Percentiles rank a stretch among this genome's conserved stretches.
phyloP scores from a whole-genome alignment of 2,888 invertebrate genomes.

The Drosophila multiciliata region DNA sequence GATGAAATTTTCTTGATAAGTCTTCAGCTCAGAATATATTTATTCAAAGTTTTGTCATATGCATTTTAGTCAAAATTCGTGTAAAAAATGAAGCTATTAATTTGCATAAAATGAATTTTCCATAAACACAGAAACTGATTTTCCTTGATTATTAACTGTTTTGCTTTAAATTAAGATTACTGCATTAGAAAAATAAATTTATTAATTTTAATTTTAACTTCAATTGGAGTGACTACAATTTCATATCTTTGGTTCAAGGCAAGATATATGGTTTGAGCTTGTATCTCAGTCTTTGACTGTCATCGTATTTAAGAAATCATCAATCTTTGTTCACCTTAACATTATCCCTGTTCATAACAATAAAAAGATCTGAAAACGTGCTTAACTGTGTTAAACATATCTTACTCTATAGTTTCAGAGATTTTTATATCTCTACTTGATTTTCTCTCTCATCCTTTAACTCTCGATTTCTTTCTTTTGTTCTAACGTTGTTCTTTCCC shows the following conservation, averaged over 20 bases:
- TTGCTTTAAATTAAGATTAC: neutral
- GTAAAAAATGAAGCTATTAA: neutral
- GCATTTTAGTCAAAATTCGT: neutral
- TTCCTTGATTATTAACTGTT: neutral
- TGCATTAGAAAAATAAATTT: neutral
- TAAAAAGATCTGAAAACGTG: neutral
- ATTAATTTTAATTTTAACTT: neutral
- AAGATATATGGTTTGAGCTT: neutral
- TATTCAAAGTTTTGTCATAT: neutral
- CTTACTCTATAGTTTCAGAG: neutral
- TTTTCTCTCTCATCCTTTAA: neutral
- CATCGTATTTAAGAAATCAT: neutral
- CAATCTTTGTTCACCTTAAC: neutral
- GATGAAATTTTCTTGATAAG: neutral
- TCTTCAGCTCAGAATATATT: neutral
- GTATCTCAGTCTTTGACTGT: neutral
- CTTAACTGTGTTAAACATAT: neutral
- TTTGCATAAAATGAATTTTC: neutral
- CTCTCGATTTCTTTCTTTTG: neutral
- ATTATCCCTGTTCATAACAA: neutral
- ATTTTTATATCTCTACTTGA: neutral
- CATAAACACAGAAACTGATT: neutral
- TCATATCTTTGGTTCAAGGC: neutral
- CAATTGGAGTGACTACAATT: neutral
- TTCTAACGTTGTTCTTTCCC: neutral